Evolutionary conservation across 2,888 invertebrate genomes (phyloP).

Genomic region (Ernsta delagoae): DNA sequence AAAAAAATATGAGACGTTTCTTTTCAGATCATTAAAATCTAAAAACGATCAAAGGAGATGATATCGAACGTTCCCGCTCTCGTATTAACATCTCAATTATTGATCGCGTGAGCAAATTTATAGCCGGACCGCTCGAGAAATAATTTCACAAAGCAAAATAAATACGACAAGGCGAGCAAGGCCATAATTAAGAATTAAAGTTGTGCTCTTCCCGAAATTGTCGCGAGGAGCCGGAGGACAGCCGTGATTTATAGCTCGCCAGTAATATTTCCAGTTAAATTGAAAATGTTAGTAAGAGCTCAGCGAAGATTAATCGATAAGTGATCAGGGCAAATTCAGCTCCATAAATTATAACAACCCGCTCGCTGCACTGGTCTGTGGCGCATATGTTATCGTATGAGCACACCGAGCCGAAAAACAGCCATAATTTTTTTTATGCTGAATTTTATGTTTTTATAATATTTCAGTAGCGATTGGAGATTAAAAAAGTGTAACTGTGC

Average conservation of each 20-base stretch:
- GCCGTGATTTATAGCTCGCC: constrained; percentile 66
- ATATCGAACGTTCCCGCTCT: constrained; percentile 36
- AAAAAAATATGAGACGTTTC: no score
- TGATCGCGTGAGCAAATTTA: constrained; percentile 68
- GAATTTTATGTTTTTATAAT: constrained; percentile 15
- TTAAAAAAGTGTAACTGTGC: constrained; percentile 12
- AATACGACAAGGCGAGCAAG: constrained; percentile 65
- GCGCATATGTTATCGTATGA: constrained; percentile 14
- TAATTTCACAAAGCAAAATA: constrained; percentile 72
- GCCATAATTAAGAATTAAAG: constrained; percentile 79
- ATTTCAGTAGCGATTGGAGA: constrained; percentile 23
- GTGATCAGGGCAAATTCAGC: constrained; percentile 47
- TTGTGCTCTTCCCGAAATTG: constrained; percentile 68
- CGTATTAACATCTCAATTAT: constrained; percentile 67
- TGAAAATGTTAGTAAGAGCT: constrained; percentile 65
- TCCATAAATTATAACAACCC: constrained; percentile 46
- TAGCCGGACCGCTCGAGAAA: constrained; percentile 53
- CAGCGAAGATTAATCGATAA: constrained; percentile 61
- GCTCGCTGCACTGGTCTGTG: constrained; percentile 33
- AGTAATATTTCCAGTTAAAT: constrained; percentile 70
- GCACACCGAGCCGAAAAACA: neutral
- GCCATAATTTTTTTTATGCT: neutral
- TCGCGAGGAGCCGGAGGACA: constrained; percentile 60
- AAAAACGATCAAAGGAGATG: constrained; percentile 11
- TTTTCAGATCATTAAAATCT: neutral